A percentile compares a stretch with the other conserved stretches of the same genome.
phyloP scores from a whole-genome alignment of 2,888 invertebrate species.

The Drosophila bunnanda region DNA sequence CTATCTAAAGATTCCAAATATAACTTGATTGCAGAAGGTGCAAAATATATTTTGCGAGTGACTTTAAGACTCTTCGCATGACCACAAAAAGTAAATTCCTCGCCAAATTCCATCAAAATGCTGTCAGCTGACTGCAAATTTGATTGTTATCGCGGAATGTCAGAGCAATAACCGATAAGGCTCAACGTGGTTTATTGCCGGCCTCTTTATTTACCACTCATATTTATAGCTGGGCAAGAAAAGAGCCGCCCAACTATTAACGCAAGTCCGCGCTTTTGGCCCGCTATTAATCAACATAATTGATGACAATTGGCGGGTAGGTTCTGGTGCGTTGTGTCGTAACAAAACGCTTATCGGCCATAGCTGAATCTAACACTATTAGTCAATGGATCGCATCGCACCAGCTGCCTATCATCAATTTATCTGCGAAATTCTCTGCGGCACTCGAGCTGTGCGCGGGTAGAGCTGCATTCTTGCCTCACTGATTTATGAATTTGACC shows the following conservation, averaged over 20 bases:
- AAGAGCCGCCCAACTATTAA: constrained; percentile 36
- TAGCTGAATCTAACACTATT: constrained; percentile 73
- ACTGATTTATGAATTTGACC: constrained; percentile 79
- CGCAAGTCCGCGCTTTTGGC: constrained; percentile 30
- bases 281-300: constrained; percentile 75
- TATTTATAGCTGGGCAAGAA: constrained; percentile 22
- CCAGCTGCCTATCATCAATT: constrained; percentile 78
- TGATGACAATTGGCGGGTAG: constrained; percentile 73
- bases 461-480: constrained; percentile 65
- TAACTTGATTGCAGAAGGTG: background rate
- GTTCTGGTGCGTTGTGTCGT: constrained; percentile 58
- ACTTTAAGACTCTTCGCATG: constrained; percentile 35
- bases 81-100: constrained; percentile 22
- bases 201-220: constrained; percentile 8
- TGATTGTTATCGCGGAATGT: constrained; percentile 56
- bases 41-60: background rate
- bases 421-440: constrained; percentile 53
- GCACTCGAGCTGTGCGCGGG: constrained; percentile 50
- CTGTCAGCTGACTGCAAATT: constrained; percentile 58
- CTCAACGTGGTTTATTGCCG: constrained; percentile 19
- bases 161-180: constrained; percentile 69
- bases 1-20: too few relatives aligned
- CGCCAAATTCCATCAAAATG: constrained; percentile 30
- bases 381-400: constrained; percentile 69
- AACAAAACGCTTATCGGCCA: constrained; percentile 75